Percentiles rank a stretch among this genome's conserved stretches.
phyloP scores from a whole-genome alignment of 2,113 vertebrate species.

The Rhegmatorhina hoffmannsi region DNA sequence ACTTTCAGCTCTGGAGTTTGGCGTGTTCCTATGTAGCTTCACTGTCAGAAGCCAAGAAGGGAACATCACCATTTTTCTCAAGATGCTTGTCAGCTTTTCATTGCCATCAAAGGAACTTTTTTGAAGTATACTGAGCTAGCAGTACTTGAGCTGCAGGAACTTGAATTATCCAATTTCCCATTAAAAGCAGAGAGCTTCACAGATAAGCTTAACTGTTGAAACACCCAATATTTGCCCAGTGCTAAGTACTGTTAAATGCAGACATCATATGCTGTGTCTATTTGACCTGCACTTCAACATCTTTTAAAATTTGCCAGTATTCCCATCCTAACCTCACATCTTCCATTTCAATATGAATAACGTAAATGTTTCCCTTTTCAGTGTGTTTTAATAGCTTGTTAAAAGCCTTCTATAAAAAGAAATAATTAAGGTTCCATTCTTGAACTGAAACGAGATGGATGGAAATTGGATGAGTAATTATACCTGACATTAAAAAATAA shows the following conservation, averaged over 20 bases:
- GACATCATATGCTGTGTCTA: background rate
- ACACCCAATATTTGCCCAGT: background rate
- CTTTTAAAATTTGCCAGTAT: background rate
- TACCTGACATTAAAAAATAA: slow-evolving; percentile 43
- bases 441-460: slow-evolving; percentile 1
- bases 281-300: background rate
- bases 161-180: background rate
- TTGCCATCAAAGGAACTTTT: background rate
- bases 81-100: background rate
- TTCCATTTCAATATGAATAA: background rate
- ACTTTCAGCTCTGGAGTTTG: background rate
- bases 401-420: slow-evolving; percentile 29
- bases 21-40: background rate
- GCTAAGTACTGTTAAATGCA: background rate
- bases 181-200: background rate
- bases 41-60: background rate
- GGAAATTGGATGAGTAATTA: slow-evolving; percentile 35
- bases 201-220: background rate
- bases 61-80: background rate
- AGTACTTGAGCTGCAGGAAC: background rate
- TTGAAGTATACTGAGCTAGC: background rate
- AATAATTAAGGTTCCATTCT: slow-evolving; percentile 21
- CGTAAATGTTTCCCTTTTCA: background rate
- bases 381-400: background rate
- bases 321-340: background rate